Evolutionary conservation across 2,113 vertebrate genomes (phyloP), one percentile per base, ranked within the genome.

Genomic region (Pomatostomus ruficeps): DNA sequence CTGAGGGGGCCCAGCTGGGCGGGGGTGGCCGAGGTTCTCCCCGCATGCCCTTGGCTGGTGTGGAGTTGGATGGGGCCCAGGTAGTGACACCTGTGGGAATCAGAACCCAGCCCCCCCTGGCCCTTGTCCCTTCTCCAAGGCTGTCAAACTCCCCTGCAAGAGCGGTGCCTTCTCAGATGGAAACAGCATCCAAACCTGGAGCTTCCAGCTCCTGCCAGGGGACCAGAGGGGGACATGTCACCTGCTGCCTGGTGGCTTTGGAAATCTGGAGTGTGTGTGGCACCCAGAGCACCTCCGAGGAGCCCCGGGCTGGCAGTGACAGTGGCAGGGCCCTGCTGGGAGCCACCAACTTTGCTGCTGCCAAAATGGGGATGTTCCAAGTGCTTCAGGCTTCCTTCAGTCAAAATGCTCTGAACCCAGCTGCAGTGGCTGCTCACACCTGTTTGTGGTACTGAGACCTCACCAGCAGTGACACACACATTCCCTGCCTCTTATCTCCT

Each of bases 211-310:
- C 33, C 55, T 29, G 66, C 38, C n/a, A 18, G 20, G 49, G 14
- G 49, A 12, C 42, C 51, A 14, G 73, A 66, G 72, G 59, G 51
- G 62, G 68, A 63, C 42, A 7, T 7, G 19, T 49, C 55, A 28
- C 29, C 31, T 57, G 14, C 38, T 51, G 38, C 35, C 29, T 14
- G 59, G 35, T 51, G 16, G 54, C 12, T 45, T 12, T 52, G 49
- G 29, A 20, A 31, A 23, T 58, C 48, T 29, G 35, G 43, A 68
- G 51, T 4, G 12, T 1, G 1, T 72, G 25, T 42, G 28, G 45
- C 49, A n/a, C 42, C 28, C 1, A 1, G 9, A 18, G n/a, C 66
- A 55, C 11, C 52, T 54, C 36, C 0, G 1, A 19, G 0, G 6
- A 46, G 54, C 46, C 54, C 17, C 48, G 15, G 35, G 6, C 36